phyloP scores from a whole-genome alignment of 2,113 vertebrate species.

The Hystrix cristata region DNA sequence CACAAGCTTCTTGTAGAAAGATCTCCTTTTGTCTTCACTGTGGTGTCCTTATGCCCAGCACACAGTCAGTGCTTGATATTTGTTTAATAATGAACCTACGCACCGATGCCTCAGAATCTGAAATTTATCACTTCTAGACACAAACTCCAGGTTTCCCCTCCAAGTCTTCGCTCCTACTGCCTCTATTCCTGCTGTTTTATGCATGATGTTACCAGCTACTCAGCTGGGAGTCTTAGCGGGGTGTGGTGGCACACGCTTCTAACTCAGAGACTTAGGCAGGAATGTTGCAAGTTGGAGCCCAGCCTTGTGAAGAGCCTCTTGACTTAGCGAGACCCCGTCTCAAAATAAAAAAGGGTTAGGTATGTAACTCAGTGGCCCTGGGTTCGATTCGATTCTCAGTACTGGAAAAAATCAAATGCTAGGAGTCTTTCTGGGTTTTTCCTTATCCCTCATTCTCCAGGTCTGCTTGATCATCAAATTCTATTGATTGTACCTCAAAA shows the following conservation, averaged over 20 bases:
- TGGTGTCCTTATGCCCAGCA: neutral
- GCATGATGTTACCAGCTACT: neutral
- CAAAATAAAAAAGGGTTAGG: neutral
- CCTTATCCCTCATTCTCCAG: neutral
- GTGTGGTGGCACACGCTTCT: neutral
- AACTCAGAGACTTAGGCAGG: neutral
- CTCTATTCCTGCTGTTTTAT: neutral
- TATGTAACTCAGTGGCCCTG: neutral
- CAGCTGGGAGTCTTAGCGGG: neutral
- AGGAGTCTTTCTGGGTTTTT: neutral
- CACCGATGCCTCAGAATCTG: neutral
- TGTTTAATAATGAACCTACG: neutral
- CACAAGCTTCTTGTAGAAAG: neutral
- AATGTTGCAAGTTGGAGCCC: neutral
- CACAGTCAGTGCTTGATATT: neutral
- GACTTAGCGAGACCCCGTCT: neutral
- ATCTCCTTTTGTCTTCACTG: neutral
- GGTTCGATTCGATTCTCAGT: neutral
- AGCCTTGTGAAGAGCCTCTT: neutral
- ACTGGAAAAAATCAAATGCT: neutral
- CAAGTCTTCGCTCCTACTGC: neutral
- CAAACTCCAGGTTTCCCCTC: neutral
- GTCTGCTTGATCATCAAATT: neutral
- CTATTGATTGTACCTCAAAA: neutral
- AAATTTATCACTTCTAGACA: neutral